These are phyloP conservation scores for Psilopsiagon aurifrons DNA, from an alignment of 2,113 vertebrate genomes.

Conservation along the genomic window DNA sequence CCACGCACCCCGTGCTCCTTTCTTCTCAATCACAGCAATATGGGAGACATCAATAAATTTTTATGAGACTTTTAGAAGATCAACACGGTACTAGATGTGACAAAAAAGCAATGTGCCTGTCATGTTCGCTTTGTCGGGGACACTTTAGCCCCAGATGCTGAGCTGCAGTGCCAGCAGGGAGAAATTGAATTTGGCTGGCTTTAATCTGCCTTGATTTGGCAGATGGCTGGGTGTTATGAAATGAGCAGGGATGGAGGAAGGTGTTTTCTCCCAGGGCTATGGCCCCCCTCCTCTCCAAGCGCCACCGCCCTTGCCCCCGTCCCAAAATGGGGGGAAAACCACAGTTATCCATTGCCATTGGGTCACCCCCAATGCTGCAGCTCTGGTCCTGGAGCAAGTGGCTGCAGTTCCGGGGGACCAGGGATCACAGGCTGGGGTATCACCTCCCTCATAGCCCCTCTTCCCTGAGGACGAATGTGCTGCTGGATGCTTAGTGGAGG, in stretches of 20 bases:
- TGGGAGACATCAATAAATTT: constrained; percentile 80
- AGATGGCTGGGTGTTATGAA: constrained; percentile 75
- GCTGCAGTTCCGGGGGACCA: background rate
- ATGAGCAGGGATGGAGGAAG: constrained; percentile 67
- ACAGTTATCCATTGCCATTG: background rate
- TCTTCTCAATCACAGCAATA: constrained; percentile 70
- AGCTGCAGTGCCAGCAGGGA: constrained; percentile 69
- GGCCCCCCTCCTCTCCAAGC: background rate
- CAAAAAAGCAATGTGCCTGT: constrained; percentile 85
- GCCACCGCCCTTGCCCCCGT: background rate
- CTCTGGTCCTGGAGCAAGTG: background rate
- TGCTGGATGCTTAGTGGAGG: background rate
- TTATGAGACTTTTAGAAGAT: constrained; percentile 80
- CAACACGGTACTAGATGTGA: constrained; percentile 80
- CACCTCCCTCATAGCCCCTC: background rate
- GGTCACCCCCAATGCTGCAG: background rate
- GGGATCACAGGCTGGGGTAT: rapidly evolving
- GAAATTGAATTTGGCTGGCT: constrained; percentile 83
- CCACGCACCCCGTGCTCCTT: constrained; percentile 21
- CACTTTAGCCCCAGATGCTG: constrained; percentile 76
- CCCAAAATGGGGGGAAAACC: background rate
- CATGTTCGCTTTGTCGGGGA: constrained; percentile 87
- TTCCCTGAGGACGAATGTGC: background rate
- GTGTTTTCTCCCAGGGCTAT: constrained; percentile 42
- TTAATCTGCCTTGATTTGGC: constrained; percentile 85